Percentiles rank a stretch among this genome's conserved stretches.
Conservation (phyloP, 2,888 invertebrate genomes). For the Anthoptus insignis region DNA sequence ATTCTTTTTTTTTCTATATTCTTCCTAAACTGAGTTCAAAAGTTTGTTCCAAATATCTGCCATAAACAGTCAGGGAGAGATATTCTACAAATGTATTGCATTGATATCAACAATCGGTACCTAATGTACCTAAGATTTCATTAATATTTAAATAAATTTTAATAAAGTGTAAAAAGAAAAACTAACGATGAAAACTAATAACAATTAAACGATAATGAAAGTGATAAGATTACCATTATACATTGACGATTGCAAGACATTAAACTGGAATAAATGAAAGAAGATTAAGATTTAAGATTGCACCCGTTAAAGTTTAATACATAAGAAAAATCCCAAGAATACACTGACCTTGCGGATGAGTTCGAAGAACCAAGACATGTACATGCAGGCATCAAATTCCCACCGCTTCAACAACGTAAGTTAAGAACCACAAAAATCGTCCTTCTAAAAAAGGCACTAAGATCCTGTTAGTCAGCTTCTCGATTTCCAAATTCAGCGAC, state of each 20-base stretch:
- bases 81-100: too few relatives aligned
- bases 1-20: too few relatives aligned
- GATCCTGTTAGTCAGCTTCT: conserved; percentile 52
- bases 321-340: background rate
- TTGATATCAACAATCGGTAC: too few relatives aligned
- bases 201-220: background rate
- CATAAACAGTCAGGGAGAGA: too few relatives aligned
- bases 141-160: too few relatives aligned
- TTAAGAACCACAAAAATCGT: conserved; percentile 11
- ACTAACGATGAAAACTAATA: too few relatives aligned
- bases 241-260: too few relatives aligned
- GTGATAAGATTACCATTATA: background rate
- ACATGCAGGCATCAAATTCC: conserved; percentile 14
- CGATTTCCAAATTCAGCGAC: conserved; percentile 70
- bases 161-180: too few relatives aligned
- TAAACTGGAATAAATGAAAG: too few relatives aligned
- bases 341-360: background rate
- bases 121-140: too few relatives aligned
- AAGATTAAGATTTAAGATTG: background rate
- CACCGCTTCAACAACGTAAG: background rate
- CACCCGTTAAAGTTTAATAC: background rate
- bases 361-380: background rate
- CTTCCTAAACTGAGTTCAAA: too few relatives aligned
- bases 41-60: too few relatives aligned
- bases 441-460: conserved; percentile 38